phyloP scores from a whole-genome alignment of 1,140 invertebrate species.

The Heliconius eleuchia region DNA sequence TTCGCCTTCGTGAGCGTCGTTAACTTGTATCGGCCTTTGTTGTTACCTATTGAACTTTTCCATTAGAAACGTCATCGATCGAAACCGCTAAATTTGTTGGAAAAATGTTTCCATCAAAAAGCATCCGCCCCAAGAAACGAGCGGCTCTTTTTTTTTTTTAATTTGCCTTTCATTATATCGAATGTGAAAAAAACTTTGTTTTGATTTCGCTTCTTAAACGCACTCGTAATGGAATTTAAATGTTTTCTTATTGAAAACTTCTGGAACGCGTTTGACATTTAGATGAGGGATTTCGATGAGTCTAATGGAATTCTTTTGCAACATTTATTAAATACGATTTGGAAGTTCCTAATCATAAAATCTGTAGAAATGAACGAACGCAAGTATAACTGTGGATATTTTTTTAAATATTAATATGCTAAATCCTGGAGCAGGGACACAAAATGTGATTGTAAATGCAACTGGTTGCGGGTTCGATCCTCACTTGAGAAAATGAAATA shows the following conservation, averaged over 20 bases:
- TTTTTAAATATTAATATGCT: neutral
- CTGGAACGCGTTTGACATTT: constrained; percentile 36
- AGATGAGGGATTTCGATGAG: constrained; percentile 62
- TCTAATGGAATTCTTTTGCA: constrained; percentile 52
- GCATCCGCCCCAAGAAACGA: constrained; percentile 50
- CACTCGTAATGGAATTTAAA: constrained; percentile 63
- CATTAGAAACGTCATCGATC: constrained; percentile 74
- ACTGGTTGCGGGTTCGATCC: too few relatives aligned
- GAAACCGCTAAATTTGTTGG: constrained; percentile 73
- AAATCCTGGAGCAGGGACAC: neutral
- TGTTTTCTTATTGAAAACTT: constrained; percentile 74
- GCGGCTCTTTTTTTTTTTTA: constrained; percentile 46
- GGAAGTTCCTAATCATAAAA: constrained; percentile 28
- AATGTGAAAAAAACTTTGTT: constrained; percentile 61
- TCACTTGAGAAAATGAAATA: too few relatives aligned
- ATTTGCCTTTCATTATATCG: constrained; percentile 60
- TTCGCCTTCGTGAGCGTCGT: constrained; percentile 76
- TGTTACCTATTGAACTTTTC: constrained; percentile 78
- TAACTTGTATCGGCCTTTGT: constrained; percentile 77
- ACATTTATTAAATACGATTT: constrained; percentile 41
- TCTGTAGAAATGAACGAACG: constrained; percentile 11
- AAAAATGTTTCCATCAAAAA: constrained; percentile 58
- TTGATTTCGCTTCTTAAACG: constrained; percentile 53
- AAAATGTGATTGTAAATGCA: too few relatives aligned
- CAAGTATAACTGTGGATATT: neutral